Evolutionary conservation across 1,140 invertebrate species (phyloP).

Genomic region (Rhopalosiphum maidis): DNA sequence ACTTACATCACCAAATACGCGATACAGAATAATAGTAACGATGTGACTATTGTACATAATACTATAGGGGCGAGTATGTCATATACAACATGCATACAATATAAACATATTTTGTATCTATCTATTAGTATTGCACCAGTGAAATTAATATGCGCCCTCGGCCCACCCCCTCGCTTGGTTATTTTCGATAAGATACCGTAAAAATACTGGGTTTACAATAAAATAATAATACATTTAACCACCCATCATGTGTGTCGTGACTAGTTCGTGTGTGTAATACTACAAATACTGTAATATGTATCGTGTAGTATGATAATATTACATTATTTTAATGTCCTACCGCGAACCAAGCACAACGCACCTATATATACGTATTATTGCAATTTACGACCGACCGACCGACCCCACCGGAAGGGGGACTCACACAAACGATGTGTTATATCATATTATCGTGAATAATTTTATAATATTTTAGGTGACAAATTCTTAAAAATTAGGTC

Average conservation of each 20-base stretch:
- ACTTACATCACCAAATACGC: neutral
- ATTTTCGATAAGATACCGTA: neutral
- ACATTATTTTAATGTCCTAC: neutral
- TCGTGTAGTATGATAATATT: too few relatives aligned
- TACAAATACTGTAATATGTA: too few relatives aligned
- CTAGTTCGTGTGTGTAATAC: too few relatives aligned
- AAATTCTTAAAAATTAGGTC: conserved; percentile 10
- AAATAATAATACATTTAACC: neutral
- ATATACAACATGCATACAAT: neutral
- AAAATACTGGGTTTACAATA: neutral
- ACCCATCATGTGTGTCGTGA: neutral
- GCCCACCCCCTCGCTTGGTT: neutral
- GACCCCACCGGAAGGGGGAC: neutral
- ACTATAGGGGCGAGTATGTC: neutral
- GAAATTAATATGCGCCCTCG: neutral
- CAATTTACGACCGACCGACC: neutral
- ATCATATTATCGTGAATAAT: neutral
- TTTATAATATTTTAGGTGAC: neutral
- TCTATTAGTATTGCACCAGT: neutral
- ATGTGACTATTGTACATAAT: neutral
- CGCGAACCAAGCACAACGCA: neutral
- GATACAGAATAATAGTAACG: neutral
- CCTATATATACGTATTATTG: neutral
- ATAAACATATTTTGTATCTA: neutral
- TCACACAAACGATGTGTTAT: neutral